Base-by-base conservation (phyloP, 2,888 invertebrate genomes). In the Stratiomys singularior region DNA sequence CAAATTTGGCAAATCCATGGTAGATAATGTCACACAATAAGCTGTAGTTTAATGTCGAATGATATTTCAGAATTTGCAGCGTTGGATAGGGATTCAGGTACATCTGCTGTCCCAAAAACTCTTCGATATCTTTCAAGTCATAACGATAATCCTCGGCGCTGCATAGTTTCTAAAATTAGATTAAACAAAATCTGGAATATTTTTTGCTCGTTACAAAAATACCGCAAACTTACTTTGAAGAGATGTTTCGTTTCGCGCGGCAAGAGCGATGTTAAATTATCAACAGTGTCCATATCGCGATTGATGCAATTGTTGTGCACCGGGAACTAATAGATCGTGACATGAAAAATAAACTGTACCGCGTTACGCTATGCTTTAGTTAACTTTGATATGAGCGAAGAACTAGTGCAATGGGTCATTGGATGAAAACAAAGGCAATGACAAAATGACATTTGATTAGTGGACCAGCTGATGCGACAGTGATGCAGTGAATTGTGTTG, bases 1-100 rank as follows among this genome's bases (percentile, higher is more conserved):
- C 37, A 46, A 30, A 76, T 44, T 69, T 69, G 28, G 30, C 28
- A n/a, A 67, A 67, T 44, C 37, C 18, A 30, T 15, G 11, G n/a
- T 46, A 72, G 47, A 63, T 67, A 47, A 21, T 37, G 5, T 66
- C 74, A 25, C 58, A 52, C 60, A 58, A 60, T 37, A 28, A 25
- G 28, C 66, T 47, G 18, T 15, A 21, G 21, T 69, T 60, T 58
- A 21, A 15, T 11, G 37, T 74, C 2, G 27, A 21, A 74, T 60
- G 74, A 23, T 67, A 74, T 27, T 67, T 66, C 13, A 79, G 18
- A 7, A 79, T 77, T 18, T 79, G 79, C 23, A 79, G 21, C 1
- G 76, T 76, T 18, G 79, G 79, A 46, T 78, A 79, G 7, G 79
- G 77, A 15, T 63, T 37, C n/a, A 9, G 28, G 21, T 46, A 47